These are phyloP conservation scores for Disparrhopalites patrizii DNA, from an alignment of 2,888 invertebrate genomes.

Conservation along the genomic window DNA sequence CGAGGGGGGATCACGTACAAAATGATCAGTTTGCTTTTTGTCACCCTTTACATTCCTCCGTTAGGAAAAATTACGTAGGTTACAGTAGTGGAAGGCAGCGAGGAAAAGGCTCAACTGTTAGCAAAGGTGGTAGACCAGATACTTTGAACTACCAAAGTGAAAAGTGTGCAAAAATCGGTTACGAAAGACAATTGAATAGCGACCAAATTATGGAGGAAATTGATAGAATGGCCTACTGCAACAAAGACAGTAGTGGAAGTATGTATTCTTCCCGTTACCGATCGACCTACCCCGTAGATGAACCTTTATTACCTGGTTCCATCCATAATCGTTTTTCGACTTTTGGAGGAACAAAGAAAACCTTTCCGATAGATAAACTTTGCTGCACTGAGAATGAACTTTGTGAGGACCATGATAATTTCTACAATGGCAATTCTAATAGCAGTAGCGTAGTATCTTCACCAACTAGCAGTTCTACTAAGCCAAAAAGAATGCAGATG, in stretches of 20 bases:
- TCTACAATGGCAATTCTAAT: conserved; percentile 11
- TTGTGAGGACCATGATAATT: conserved; percentile 41
- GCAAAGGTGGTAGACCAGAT: no score
- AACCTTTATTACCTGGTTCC: conserved; percentile 55
- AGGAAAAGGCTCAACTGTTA: no score
- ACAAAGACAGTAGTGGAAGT: neutral
- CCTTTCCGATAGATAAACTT: conserved; percentile 55
- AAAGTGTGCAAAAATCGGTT: neutral
- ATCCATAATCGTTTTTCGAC: neutral
- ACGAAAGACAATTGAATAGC: neutral
- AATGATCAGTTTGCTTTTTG: conserved; percentile 19
- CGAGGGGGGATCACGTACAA: neutral
- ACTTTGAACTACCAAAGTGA: conserved; percentile 5
- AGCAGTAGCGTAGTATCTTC: neutral
- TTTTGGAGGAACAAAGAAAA: conserved; percentile 40
- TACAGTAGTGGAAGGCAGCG: neutral
- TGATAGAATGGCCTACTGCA: conserved; percentile 9
- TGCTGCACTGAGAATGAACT: conserved; percentile 54
- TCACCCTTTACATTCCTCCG: conserved; percentile 11
- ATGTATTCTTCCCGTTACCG: neutral
- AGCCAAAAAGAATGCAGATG: no score
- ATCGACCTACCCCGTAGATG: conserved; percentile 74
- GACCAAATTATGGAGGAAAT: conserved; percentile 15
- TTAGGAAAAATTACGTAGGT: conserved; percentile 17
- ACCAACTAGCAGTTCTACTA: neutral